Base-by-base conservation (phyloP, 2,888 invertebrate genomes). In the Isotomurus palustris region DNA sequence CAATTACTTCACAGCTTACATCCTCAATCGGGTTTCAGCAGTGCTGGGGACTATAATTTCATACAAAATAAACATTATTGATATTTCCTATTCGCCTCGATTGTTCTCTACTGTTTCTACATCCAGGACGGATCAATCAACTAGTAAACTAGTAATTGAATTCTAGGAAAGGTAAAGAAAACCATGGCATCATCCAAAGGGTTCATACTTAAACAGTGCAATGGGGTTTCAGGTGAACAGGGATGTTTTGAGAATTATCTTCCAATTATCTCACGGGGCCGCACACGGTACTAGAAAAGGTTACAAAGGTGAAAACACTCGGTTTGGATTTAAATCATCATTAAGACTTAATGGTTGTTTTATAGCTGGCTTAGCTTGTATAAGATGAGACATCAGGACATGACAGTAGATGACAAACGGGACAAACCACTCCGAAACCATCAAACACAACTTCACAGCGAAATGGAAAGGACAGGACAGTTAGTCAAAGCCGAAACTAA, bases 141-240 rank as follows among this genome's bases (percentile, higher is more conserved):
- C n/a, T n/a, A n/a, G n/a, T n/a, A n/a, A n/a, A n/a, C n/a, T n/a
- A n/a, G n/a, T n/a, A n/a, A n/a, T n/a, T n/a, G n/a, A n/a, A n/a
- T n/a, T n/a, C n/a, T n/a, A n/a, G n/a, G n/a, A 29, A 53, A 43
- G 40, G 45, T 40, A 55, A 48, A 48, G 17, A 43, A 50, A 56
- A 51, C 24, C 25, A 52, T 27, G 24, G 24, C 6, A 43, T n/a
- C 45, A 52, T 45, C 53, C 45, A 53, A 57, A 51, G 41, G 51
- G 48, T 27, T 38, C 38, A 35, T 57, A 62, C 62, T 52, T 61
- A 61, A 58, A 58, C 55, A 62, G 48, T 58, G 55, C 43, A 55
- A 62, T 58, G 57, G 52, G n/a, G 57, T 51, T 60, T 48, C 48
- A 45, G 47, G 58, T 53, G 50, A 48, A 32, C 35, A 50, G 19